Conservation (phyloP, 2,797 vertebrate species). For the Jordanella pulchra region DNA sequence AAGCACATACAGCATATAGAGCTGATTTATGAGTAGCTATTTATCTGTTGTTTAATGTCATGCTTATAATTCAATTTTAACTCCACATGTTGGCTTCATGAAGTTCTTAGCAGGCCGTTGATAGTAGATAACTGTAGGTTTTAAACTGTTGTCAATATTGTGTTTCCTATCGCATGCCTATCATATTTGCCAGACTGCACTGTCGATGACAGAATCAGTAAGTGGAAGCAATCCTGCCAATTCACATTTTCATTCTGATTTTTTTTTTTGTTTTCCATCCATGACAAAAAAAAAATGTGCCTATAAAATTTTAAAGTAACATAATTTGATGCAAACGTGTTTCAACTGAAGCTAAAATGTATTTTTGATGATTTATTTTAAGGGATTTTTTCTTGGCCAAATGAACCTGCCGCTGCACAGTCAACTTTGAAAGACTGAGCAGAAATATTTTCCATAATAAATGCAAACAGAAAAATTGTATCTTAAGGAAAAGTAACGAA, state of each 20-base stretch:
- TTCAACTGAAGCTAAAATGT: constrained; percentile 9
- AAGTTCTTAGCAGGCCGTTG: constrained; percentile 40
- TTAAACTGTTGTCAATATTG: constrained; percentile 30
- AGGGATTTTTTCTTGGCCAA: constrained; percentile 30
- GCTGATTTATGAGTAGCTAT: constrained; percentile 71
- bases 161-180: constrained; percentile 34
- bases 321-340: constrained; percentile 4
- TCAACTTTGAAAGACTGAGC: constrained; percentile 6
- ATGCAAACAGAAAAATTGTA: constrained; percentile 26
- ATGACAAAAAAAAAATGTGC: constrained; percentile 13
- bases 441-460: constrained; percentile 24
- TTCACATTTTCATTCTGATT: not conserved
- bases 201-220: constrained; percentile 23
- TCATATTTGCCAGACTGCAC: constrained; percentile 37
- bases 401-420: constrained; percentile 12
- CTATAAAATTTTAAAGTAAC: not conserved
- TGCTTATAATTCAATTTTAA: constrained; percentile 45
- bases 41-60: constrained; percentile 69
- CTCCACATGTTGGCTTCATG: constrained; percentile 39
- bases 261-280: constrained; percentile 24
- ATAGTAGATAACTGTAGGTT: constrained; percentile 36
- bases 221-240: constrained; percentile 1
- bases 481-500: constrained; percentile 42
- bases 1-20: constrained; percentile 66
- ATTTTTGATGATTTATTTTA: constrained; percentile 24